Evolutionary conservation across 2,113 vertebrate genomes (phyloP), one percentile per base, ranked within the genome.

Genomic region (Sinocyclocheilus grahami): DNA sequence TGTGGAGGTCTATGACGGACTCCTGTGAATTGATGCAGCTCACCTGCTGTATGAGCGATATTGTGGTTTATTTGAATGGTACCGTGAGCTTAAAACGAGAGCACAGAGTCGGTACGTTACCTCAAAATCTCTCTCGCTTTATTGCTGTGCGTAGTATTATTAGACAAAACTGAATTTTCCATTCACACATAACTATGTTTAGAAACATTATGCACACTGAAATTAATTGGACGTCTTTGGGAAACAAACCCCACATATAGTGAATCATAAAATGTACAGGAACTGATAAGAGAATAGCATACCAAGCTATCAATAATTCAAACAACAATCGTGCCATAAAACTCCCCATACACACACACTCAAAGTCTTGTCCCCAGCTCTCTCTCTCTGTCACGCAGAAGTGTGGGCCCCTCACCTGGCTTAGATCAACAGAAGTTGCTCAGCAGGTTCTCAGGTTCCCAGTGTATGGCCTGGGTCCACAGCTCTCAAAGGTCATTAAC

Each of bases 371-470:
- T 74, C 20, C 71, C 37, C 69, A 72, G 37, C 67, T 10, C 67
- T 69, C 65, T 37, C 6, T 9, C 42, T 51, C 53, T 10, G 63
- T 20, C 37, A 42, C 58, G 46, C 48, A 74, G 9, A 51, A 83
- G 81, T 85, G 8, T 65, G 60, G 24, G 82, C 85, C 84, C 87
- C 85, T 88, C 81, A 86, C 85, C 85, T 86, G 87, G 84, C 75
- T 79, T 79, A 85, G 79, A 88, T 83, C 83, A 87, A 86, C 89
- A 88, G 87, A 87, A 88, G 87, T 86, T 88, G 65, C 87, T 77
- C 89, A 88, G 89, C 89, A 88, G 89, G 88, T 78, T 87, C 85
- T 87, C 84, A 77, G 86, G 80, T 88, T 71, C 84, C 80, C 82
- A 7, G 87, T 65, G 85, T 83, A 67, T 79, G 83, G 86, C 83